Conservation (phyloP, 2,113 vertebrate genomes). For the Psettodes erumei region DNA sequence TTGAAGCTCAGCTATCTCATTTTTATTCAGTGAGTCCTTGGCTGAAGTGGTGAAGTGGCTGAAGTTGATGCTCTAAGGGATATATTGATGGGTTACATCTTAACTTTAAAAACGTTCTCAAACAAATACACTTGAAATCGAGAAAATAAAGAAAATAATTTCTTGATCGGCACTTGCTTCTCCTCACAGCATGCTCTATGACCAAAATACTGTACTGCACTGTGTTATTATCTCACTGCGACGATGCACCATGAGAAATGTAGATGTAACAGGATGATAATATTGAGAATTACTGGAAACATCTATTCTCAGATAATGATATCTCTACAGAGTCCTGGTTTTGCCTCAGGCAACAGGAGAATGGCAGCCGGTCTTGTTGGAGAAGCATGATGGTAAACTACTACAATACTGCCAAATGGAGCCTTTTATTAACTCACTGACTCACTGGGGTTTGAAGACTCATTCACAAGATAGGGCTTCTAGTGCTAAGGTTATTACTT, state of each 20-base stretch:
- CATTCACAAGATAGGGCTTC: constrained; percentile 34
- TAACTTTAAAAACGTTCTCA: neutral
- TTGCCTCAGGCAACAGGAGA: constrained; percentile 3
- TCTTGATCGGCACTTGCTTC: neutral
- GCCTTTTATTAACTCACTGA: constrained; percentile 36
- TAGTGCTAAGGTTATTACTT: neutral
- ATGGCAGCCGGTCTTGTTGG: neutral
- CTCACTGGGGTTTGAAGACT: constrained; percentile 26
- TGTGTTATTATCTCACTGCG: neutral
- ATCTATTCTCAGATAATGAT: constrained; percentile 17
- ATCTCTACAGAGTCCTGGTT: neutral
- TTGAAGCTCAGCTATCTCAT: neutral
- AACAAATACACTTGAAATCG: neutral
- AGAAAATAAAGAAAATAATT: neutral
- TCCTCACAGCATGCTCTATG: neutral
- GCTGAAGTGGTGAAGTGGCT: neutral
- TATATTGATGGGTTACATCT: neutral
- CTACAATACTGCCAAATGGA: constrained; percentile 21
- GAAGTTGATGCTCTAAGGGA: neutral
- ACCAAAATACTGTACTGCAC: neutral
- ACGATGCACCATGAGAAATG: neutral
- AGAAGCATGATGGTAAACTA: constrained; percentile 12
- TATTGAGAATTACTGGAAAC: neutral
- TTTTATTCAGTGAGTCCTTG: constrained; percentile 10
- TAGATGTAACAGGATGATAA: neutral